phyloP scores from a whole-genome alignment of 2,888 invertebrate genomes.

The Chydorus sphaericus region DNA sequence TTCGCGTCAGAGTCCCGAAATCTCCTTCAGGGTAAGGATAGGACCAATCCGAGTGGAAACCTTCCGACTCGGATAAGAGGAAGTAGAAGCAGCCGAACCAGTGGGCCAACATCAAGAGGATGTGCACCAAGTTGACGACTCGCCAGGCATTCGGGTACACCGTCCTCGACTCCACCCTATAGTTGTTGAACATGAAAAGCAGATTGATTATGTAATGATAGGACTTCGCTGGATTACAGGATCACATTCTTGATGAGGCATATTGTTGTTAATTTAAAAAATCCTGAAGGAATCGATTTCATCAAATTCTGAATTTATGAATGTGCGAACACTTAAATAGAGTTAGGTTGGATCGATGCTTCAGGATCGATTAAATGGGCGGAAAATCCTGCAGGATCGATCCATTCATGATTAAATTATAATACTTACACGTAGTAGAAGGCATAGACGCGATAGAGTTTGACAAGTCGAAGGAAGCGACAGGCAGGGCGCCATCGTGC shows the following conservation, averaged over 20 bases:
- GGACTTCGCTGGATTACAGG: no score
- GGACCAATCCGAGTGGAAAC: slow-evolving; percentile 78
- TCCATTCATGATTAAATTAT: no score
- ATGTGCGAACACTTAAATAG: no score
- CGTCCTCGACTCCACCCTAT: slow-evolving; percentile 72
- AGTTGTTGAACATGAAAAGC: neutral
- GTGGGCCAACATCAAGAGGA: slow-evolving; percentile 82
- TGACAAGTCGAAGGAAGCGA: slow-evolving; percentile 64
- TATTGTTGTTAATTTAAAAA: no score
- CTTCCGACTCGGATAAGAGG: slow-evolving; percentile 78
- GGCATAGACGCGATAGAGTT: slow-evolving; percentile 79
- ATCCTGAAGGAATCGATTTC: no score
- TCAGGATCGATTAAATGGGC: neutral
- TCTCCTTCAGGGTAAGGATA: slow-evolving; percentile 55
- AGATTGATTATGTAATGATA: no score
- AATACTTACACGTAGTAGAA: slow-evolving; percentile 67
- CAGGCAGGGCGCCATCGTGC: slow-evolving; percentile 16
- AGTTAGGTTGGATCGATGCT: neutral
- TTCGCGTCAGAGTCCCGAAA: slow-evolving; percentile 75
- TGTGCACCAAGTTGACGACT: slow-evolving; percentile 86
- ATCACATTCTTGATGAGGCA: no score
- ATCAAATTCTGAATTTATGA: no score
- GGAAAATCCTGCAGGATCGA: neutral
- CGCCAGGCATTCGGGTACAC: slow-evolving; percentile 93
- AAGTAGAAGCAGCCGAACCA: slow-evolving; percentile 98